These are phyloP conservation scores for Escarpia spicata DNA, from an alignment of 2,888 invertebrate species.

Conservation along the genomic window DNA sequence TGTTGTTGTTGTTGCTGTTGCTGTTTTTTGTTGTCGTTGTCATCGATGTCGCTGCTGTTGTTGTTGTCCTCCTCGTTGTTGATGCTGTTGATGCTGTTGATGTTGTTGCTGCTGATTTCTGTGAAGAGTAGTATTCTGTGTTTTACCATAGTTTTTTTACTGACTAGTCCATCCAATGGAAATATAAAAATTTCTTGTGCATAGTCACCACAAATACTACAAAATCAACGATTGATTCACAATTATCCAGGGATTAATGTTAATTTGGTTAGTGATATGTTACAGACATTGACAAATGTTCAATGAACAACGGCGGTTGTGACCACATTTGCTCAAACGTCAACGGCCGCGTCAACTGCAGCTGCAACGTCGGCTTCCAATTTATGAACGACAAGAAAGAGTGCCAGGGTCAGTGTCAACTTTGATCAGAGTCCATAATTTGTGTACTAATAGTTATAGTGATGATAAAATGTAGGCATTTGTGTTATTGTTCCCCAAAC, in stretches of 20 bases:
- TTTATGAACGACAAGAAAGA: not conserved
- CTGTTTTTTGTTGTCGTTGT: not conserved
- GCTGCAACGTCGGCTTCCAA: not conserved
- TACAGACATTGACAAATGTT: conserved; percentile 1
- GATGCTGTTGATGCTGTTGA: not conserved
- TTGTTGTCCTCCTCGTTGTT: not conserved
- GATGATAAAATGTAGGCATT: too few relatives aligned
- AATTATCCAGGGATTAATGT: not conserved
- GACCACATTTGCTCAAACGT: not conserved
- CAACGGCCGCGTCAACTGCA: not conserved
- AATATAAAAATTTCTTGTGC: too few relatives aligned
- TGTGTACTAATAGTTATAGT: too few relatives aligned
- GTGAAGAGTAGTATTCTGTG: too few relatives aligned
- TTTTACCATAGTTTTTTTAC: too few relatives aligned
- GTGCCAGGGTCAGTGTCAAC: not conserved
- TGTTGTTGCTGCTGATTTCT: not conserved
- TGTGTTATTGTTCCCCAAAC: too few relatives aligned
- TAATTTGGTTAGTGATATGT: not conserved
- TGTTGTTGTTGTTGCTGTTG: not conserved
- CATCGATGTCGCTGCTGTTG: not conserved
- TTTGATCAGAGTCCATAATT: not conserved
- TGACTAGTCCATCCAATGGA: too few relatives aligned
- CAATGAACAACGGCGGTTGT: not conserved
- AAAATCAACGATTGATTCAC: not conserved
- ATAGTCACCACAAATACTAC: too few relatives aligned